Evolutionary conservation across 1,140 invertebrate genomes (phyloP).

Genomic region (Hesperophylax magnus): DNA sequence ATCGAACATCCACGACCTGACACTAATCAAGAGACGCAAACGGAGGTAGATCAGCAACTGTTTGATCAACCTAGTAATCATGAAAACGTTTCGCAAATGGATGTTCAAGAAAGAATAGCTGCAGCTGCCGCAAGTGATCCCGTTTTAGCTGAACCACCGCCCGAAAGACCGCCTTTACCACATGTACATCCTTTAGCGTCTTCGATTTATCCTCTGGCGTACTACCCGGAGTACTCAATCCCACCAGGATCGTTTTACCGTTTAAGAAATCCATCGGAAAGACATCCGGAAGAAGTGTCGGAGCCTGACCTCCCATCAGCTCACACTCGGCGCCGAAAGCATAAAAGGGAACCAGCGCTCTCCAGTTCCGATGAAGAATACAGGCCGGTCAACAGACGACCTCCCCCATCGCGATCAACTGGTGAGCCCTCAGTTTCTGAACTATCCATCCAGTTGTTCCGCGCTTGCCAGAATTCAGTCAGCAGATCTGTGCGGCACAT

Average conservation of each 20-base stretch:
- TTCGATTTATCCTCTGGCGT: conserved; percentile 67
- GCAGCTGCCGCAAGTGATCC: conserved; percentile 1
- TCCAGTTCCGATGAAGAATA: conserved; percentile 70
- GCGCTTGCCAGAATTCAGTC: conserved; percentile 75
- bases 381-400: conserved; percentile 64
- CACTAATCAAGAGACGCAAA: conserved; percentile 67
- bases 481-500: conserved; percentile 77
- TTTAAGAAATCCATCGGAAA: conserved; percentile 64
- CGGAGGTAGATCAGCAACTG: conserved; percentile 56
- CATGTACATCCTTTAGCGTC: conserved; percentile 62
- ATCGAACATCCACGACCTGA: conserved; percentile 59
- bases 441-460: conserved; percentile 75
- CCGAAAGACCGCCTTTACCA: conserved; percentile 72
- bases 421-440: conserved; percentile 74
- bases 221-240: conserved; percentile 69
- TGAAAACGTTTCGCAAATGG: background rate
- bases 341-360: conserved; percentile 62
- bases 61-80: background rate
- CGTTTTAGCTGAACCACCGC: conserved; percentile 59
- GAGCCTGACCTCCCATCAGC: conserved; percentile 62
- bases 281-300: conserved; percentile 62
- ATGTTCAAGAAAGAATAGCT: background rate
- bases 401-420: conserved; percentile 63
- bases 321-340: conserved; percentile 62
- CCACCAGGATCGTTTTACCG: conserved; percentile 65